Conservation (phyloP, 1,140 invertebrate species). For the Conopomorpha cramerella region DNA sequence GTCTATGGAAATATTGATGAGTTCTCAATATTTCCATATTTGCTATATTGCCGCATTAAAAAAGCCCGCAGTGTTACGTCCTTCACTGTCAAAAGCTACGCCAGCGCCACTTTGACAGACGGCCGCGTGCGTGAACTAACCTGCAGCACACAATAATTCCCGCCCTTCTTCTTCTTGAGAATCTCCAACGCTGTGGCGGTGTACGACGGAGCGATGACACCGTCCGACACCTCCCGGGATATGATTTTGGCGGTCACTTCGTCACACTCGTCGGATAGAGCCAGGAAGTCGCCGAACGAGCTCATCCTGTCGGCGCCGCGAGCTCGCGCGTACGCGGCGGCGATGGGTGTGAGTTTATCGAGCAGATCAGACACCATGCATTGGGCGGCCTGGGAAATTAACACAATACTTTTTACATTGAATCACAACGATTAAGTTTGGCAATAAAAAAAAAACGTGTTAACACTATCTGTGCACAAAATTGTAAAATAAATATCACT, state of each 20-base stretch:
- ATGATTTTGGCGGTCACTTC: constrained; percentile 79
- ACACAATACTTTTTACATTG: constrained; percentile 5
- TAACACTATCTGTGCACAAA: no score
- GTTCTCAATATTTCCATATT: no score
- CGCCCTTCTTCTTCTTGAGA: constrained; percentile 95
- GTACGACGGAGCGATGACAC: constrained; percentile 94
- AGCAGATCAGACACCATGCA: constrained; percentile 92
- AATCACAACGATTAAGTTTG: no score
- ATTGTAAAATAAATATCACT: no score
- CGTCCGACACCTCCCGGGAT: constrained; percentile 90
- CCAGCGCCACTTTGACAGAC: no score
- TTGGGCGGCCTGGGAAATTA: constrained; percentile 72
- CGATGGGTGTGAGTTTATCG: constrained; percentile 80
- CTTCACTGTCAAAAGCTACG: no score
- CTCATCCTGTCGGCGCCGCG: constrained; percentile 98
- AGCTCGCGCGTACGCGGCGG: constrained; percentile 92
- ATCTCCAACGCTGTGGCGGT: constrained; percentile 80
- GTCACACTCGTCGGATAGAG: constrained; percentile 92
- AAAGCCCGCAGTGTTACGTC: no score
- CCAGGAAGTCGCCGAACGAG: constrained; percentile 97
- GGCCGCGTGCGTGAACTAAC: constrained; percentile 29
- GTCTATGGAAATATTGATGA: no score
- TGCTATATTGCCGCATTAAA: no score
- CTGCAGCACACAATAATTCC: constrained; percentile 89
- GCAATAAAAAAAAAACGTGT: no score